These are phyloP conservation scores for Ophthalmolycus amberensis DNA, from an alignment of 2,113 vertebrate genomes.

Conservation along the genomic window DNA sequence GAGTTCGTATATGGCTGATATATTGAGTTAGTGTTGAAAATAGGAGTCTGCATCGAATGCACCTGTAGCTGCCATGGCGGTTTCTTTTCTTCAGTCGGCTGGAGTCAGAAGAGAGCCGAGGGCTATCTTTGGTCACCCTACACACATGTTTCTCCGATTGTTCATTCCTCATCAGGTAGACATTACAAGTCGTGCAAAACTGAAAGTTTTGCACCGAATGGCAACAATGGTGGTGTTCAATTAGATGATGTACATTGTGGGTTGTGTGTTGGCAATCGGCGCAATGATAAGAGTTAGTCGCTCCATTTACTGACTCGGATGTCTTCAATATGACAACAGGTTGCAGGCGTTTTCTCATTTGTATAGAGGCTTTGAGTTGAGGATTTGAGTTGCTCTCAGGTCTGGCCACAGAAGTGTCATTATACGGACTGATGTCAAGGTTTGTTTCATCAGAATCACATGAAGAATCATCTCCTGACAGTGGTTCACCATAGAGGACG, in stretches of 20 bases:
- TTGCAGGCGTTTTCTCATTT: constrained; percentile 71
- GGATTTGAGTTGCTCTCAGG: constrained; percentile 30
- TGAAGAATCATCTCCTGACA: constrained; percentile 64
- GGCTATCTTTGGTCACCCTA: constrained; percentile 4
- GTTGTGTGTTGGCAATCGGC: constrained; percentile 65
- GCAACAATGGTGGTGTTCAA: constrained; percentile 76
- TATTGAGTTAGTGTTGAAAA: constrained; percentile 60
- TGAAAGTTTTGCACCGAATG: constrained; percentile 66
- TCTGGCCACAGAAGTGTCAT: neutral
- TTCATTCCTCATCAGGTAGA: constrained; percentile 62
- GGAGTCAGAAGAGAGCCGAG: neutral
- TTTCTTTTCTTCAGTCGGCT: constrained; percentile 14
- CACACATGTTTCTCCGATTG: constrained; percentile 65
- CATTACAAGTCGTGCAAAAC: constrained; percentile 71
- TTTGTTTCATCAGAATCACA: constrained; percentile 48
- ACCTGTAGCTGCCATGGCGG: constrained; percentile 38
- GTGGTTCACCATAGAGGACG: constrained; percentile 58
- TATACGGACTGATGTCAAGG: neutral
- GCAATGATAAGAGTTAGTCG: constrained; percentile 63
- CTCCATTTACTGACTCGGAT: constrained; percentile 36
- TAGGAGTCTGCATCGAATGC: constrained; percentile 61
- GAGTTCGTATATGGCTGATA: constrained; percentile 74
- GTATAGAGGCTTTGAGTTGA: constrained; percentile 46
- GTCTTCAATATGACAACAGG: constrained; percentile 79
- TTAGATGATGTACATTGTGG: constrained; percentile 65